These are phyloP conservation scores for Neogale vison DNA, from an alignment of 2,113 vertebrate species.

Conservation along the genomic window DNA sequence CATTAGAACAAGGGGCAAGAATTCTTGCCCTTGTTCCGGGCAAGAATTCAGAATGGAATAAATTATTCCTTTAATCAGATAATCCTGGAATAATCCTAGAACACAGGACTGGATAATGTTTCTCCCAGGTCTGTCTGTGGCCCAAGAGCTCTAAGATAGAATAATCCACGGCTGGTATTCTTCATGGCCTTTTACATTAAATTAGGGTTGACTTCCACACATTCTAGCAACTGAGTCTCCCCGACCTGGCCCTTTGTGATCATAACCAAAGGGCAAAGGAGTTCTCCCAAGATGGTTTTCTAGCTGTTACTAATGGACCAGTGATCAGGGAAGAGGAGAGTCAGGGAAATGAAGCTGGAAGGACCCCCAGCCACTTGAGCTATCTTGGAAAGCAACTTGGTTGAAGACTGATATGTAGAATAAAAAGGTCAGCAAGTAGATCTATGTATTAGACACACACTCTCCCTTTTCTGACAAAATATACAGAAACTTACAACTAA, in stretches of 20 bases:
- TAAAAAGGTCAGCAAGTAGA: neutral
- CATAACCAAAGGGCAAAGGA: neutral
- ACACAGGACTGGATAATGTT: neutral
- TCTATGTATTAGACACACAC: neutral
- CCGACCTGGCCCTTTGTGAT: neutral
- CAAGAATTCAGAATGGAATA: constrained; percentile 4
- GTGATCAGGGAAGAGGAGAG: neutral
- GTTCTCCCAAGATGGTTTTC: neutral
- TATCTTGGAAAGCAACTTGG: neutral
- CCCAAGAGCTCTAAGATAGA: neutral
- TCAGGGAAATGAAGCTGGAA: neutral
- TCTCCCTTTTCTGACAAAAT: neutral
- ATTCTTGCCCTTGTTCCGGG: neutral
- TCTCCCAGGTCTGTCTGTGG: neutral
- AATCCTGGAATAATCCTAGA: neutral
- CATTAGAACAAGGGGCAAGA: neutral
- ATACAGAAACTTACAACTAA: neutral
- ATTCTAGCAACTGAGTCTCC: neutral
- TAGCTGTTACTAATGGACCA: neutral
- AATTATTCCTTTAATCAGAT: neutral
- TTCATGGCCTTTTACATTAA: neutral
- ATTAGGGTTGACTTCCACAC: neutral
- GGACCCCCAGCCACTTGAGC: neutral
- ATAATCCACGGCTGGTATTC: neutral
- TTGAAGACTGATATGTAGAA: neutral